A percentile compares a stretch with the other conserved stretches of the same genome.
Conservation (phyloP, 2,888 invertebrate species). For the Caenorhabditis drosophilae region DNA sequence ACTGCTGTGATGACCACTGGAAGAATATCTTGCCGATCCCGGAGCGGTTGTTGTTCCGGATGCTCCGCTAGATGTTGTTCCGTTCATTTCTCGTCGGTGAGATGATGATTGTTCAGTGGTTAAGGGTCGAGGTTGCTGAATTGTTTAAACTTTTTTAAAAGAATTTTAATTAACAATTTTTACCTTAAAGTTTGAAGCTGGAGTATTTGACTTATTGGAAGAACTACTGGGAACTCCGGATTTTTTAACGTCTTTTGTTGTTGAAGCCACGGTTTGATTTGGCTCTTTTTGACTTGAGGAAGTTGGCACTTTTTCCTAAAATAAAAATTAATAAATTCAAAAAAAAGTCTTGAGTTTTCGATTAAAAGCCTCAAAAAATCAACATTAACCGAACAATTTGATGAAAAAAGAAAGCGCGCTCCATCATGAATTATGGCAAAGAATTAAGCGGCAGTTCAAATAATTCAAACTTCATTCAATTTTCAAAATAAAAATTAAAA, state of each 20-base stretch:
- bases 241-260: conserved; percentile 22
- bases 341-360: no score
- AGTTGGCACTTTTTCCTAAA: conserved; percentile 18
- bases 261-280: conserved; percentile 7
- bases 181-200: not conserved
- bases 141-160: not conserved
- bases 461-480: not conserved
- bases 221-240: conserved; percentile 15
- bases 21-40: conserved; percentile 19
- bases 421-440: not conserved
- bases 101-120: conserved; percentile 9
- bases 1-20: conserved; percentile 3
- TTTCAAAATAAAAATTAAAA: not conserved
- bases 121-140: conserved; percentile 15
- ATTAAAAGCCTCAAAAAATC: no score
- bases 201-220: conserved; percentile 12
- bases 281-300: conserved; percentile 25
- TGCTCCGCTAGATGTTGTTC: conserved; percentile 14
- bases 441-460: not conserved
- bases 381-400: no score
- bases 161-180: not conserved
- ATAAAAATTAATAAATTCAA: no score
- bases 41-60: conserved; percentile 4
- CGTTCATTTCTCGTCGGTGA: conserved; percentile 35
- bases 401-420: conserved; percentile 8